A percentile compares a stretch with the other conserved stretches of the same genome.
These are phyloP conservation scores for Oceanodroma leucorhoa DNA, from an alignment of 2,797 vertebrate genomes.

Conservation along the genomic window DNA sequence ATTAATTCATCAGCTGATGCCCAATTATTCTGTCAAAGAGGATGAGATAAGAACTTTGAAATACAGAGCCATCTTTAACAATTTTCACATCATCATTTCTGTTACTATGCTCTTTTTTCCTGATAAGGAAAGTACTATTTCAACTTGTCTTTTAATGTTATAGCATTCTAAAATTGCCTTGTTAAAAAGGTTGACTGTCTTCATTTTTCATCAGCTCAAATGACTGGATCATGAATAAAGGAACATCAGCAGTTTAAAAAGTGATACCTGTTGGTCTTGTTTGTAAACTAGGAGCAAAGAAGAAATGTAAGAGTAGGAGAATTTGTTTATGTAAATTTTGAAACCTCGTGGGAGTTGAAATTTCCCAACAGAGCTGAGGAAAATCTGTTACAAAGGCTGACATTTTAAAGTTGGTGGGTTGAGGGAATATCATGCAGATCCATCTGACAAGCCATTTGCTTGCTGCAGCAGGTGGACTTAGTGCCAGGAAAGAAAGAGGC, in stretches of 20 bases:
- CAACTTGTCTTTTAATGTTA: neutral
- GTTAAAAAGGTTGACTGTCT: neutral
- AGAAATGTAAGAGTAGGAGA: conserved; percentile 19
- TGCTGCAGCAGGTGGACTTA: neutral
- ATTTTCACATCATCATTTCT: neutral
- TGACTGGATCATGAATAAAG: neutral
- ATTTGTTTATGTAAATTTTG: conserved; percentile 46
- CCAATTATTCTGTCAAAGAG: neutral
- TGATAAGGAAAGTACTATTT: neutral
- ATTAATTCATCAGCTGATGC: neutral
- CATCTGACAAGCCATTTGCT: neutral
- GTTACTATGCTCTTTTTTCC: neutral
- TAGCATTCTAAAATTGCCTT: neutral
- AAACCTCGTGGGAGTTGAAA: conserved; percentile 23
- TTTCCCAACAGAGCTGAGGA: conserved; percentile 46
- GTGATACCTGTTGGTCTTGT: neutral
- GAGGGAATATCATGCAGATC: conserved; percentile 5
- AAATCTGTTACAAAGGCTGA: conserved; percentile 52
- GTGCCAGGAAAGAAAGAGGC: conserved; percentile 16
- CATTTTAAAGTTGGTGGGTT: conserved; percentile 35
- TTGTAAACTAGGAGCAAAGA: neutral
- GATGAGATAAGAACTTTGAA: neutral
- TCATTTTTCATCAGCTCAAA: neutral
- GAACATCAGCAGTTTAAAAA: neutral
- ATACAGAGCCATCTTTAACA: neutral